These are phyloP conservation scores for Archips xylosteana DNA, from an alignment of 2,888 invertebrate species.

Conservation along the genomic window DNA sequence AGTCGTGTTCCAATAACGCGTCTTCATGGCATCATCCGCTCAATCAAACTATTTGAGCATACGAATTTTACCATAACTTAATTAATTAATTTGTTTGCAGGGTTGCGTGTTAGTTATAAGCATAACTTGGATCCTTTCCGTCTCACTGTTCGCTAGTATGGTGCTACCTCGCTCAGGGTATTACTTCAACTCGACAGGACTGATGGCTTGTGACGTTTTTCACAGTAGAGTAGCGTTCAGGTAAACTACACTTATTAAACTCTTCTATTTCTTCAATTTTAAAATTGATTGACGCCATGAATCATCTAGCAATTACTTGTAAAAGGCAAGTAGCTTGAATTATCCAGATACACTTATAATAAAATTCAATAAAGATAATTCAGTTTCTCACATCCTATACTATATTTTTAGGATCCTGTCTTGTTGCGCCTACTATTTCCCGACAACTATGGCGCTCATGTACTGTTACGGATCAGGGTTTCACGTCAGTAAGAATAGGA, in stretches of 20 bases:
- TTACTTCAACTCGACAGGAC: slow-evolving; percentile 94
- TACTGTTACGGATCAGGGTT: slow-evolving; percentile 96
- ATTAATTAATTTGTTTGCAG: slow-evolving; percentile 78
- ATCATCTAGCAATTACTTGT: too few relatives aligned
- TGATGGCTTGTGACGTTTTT: slow-evolving; percentile 95
- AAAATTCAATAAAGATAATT: too few relatives aligned
- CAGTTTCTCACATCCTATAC: slow-evolving; percentile 21
- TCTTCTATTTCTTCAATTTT: too few relatives aligned
- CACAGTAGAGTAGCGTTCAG: slow-evolving; percentile 90
- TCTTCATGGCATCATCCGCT: not conserved
- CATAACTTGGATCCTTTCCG: slow-evolving; percentile 93
- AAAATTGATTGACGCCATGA: too few relatives aligned
- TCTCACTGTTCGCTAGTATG: slow-evolving; percentile 92
- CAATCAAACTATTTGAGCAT: not conserved
- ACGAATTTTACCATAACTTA: not conserved
- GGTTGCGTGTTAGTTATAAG: slow-evolving; percentile 94
- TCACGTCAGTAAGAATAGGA: slow-evolving; percentile 93
- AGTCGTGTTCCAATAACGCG: too few relatives aligned
- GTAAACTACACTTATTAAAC: slow-evolving; percentile 55
- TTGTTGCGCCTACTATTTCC: slow-evolving; percentile 95
- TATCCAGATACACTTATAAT: too few relatives aligned
- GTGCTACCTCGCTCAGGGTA: slow-evolving; percentile 94
- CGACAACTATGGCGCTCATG: slow-evolving; percentile 96
- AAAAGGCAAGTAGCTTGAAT: too few relatives aligned
- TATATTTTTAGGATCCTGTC: slow-evolving; percentile 89